Conservation (phyloP, 30 jellyfish, hydroid and myxozoan species). For the Hydractinia symbiolongicarpus region DNA sequence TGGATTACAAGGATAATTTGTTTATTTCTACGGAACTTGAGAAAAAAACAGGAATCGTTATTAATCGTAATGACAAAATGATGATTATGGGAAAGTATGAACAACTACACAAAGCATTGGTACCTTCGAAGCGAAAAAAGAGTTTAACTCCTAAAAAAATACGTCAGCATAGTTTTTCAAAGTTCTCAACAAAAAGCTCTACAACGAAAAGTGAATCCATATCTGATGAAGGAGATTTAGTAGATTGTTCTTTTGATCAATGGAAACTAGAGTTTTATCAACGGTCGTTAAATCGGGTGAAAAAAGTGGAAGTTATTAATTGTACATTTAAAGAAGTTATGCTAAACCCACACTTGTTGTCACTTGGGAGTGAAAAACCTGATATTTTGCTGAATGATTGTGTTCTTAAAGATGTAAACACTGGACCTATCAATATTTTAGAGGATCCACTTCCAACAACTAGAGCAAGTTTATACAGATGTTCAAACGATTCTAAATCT, state of each 20-base stretch:
- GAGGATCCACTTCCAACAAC: neutral
- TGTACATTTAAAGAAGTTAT: slow-evolving; percentile 37
- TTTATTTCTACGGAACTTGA: slow-evolving; percentile 78
- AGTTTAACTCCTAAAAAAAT: neutral
- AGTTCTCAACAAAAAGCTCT: neutral
- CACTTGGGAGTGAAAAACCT: neutral
- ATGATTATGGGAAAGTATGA: slow-evolving; percentile 63
- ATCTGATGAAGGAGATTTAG: neutral
- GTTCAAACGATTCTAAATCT: too few species aligned
- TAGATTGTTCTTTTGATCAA: slow-evolving; percentile 26
- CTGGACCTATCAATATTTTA: too few species aligned
- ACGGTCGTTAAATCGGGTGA: slow-evolving; percentile 48
- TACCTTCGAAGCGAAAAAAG: neutral
- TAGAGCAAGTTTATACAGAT: neutral
- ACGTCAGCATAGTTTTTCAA: too few species aligned
- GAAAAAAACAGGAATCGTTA: slow-evolving; percentile 52
- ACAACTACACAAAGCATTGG: slow-evolving; percentile 17
- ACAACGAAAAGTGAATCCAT: neutral
- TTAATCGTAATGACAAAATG: slow-evolving; percentile 67
- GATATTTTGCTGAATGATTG: neutral
- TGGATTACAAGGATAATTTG: slow-evolving; percentile 62
- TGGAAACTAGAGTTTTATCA: slow-evolving; percentile 78
- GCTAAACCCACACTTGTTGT: slow-evolving; percentile 23
- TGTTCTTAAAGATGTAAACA: too few species aligned
- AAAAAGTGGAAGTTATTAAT: slow-evolving; percentile 54